Conservation (phyloP, 2,113 vertebrate species). For the Aegypius monachus region DNA sequence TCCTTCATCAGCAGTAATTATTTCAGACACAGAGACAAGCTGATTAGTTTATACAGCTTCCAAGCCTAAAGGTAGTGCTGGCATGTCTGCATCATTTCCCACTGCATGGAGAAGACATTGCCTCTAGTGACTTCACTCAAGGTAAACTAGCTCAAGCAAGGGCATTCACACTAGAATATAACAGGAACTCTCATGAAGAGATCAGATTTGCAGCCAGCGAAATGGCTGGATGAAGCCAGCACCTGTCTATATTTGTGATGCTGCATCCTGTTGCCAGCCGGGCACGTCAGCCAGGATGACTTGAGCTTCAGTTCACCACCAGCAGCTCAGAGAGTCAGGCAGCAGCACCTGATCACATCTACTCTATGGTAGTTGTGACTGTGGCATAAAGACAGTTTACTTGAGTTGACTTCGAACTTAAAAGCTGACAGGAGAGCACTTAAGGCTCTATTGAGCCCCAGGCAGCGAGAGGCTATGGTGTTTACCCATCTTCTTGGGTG, state of each 20-base stretch:
- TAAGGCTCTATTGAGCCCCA: background rate
- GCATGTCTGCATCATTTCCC: background rate
- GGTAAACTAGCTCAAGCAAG: background rate
- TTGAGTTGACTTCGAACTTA: background rate
- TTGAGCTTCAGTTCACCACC: background rate
- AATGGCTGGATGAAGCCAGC: background rate
- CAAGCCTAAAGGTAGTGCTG: background rate
- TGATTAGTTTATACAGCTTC: background rate
- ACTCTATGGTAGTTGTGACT: background rate
- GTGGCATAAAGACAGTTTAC: background rate
- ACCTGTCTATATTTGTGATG: background rate
- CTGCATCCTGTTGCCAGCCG: background rate
- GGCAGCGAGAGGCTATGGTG: fast-evolving
- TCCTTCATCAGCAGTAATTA: background rate
- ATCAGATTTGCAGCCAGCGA: background rate
- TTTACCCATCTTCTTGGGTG: background rate
- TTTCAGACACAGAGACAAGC: background rate
- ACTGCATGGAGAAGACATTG: background rate
- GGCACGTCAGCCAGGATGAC: background rate
- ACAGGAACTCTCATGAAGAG: background rate
- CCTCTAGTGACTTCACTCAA: background rate
- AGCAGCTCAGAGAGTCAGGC: background rate
- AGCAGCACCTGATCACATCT: background rate
- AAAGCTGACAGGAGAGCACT: background rate
- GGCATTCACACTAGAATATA: background rate